Conservation (phyloP, 2,888 invertebrate genomes). For the Pasiphila rectangulata region DNA sequence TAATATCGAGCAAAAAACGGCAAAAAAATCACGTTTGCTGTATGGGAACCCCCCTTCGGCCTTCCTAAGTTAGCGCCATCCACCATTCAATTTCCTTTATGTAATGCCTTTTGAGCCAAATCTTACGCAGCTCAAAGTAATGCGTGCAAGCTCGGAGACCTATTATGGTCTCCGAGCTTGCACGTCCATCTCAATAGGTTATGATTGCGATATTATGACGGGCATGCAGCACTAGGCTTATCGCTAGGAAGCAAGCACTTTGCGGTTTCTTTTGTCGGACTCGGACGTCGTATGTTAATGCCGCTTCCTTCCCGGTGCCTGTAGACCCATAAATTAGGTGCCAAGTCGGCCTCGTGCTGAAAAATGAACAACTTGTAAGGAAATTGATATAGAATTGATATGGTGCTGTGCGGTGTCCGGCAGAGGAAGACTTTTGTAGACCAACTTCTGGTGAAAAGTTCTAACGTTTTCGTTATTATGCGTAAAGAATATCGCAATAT, state of each 20-base stretch:
- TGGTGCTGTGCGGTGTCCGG: constrained; percentile 27
- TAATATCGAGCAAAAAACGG: too few relatives aligned
- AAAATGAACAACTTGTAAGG: constrained; percentile 69
- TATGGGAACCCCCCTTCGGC: too few relatives aligned
- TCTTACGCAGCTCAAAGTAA: neutral
- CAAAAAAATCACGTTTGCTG: too few relatives aligned
- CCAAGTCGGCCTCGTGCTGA: constrained; percentile 65
- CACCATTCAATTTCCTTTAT: too few relatives aligned
- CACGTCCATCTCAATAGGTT: constrained; percentile 20
- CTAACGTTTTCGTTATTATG: too few relatives aligned
- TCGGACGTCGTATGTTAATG: constrained; percentile 76
- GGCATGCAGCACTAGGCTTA: constrained; percentile 51
- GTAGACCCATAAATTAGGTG: constrained; percentile 69
- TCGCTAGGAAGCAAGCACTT: constrained; percentile 45
- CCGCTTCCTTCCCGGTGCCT: constrained; percentile 68
- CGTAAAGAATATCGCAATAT: too few relatives aligned
- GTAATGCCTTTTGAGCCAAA: too few relatives aligned
- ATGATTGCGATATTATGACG: constrained; percentile 29
- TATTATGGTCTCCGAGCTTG: neutral
- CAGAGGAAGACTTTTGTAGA: neutral
- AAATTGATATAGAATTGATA: constrained; percentile 46
- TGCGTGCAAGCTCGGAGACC: neutral
- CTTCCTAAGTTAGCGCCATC: too few relatives aligned
- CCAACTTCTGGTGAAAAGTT: neutral
- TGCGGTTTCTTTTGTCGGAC: constrained; percentile 62